phyloP scores from a whole-genome alignment of 2,113 vertebrate species.

The Garra rufa region DNA sequence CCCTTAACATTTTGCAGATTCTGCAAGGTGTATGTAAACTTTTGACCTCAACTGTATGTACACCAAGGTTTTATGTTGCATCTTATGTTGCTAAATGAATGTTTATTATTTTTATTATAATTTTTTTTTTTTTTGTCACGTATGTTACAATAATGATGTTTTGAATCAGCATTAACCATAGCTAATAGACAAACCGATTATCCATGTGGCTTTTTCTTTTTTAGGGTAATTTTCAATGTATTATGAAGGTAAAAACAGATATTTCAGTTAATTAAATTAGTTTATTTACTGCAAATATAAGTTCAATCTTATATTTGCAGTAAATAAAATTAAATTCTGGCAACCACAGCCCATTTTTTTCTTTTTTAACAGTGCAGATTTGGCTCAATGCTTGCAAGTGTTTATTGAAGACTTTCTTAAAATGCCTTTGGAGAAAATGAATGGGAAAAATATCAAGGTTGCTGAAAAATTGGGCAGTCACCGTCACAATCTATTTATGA shows the following conservation, averaged over 20 bases:
- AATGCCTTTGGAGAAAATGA: constrained; percentile 6
- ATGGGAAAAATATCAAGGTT: constrained; percentile 6
- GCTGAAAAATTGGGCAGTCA: constrained; percentile 17
- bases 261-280: no score
- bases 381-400: neutral
- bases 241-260: no score
- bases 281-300: no score
- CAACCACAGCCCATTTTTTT: neutral
- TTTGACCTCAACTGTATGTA: neutral
- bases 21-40: no score
- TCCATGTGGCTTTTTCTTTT: neutral
- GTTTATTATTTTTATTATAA: neutral
- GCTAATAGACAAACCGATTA: no score
- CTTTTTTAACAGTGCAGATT: neutral
- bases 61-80: neutral
- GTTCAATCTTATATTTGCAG: no score
- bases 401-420: neutral
- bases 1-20: no score
- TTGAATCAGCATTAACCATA: no score
- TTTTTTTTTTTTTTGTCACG: neutral
- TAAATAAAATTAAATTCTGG: no score
- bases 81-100: neutral
- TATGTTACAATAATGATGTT: neutral
- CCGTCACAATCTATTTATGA: constrained; percentile 12
- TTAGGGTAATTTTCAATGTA: neutral